These are phyloP conservation scores for Leucosticte australis DNA, from an alignment of 2,113 vertebrate genomes.

Conservation along the genomic window DNA sequence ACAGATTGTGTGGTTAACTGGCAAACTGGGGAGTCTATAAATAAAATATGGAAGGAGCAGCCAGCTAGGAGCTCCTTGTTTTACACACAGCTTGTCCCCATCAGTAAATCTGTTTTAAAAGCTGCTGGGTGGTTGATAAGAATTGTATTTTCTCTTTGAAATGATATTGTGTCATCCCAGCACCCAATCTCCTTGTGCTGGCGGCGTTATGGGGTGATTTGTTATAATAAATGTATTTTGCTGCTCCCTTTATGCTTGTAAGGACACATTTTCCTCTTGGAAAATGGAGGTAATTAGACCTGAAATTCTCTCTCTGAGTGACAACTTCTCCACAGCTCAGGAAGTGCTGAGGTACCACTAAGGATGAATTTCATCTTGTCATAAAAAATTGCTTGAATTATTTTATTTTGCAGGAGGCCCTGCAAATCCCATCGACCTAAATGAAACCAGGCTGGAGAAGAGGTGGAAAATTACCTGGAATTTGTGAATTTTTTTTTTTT, in stretches of 20 bases:
- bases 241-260: background rate
- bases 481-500: background rate
- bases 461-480: background rate
- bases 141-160: background rate
- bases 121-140: background rate
- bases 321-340: background rate
- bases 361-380: background rate
- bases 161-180: background rate
- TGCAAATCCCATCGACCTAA: background rate
- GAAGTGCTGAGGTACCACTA: background rate
- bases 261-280: background rate
- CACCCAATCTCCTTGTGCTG: background rate
- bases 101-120: background rate
- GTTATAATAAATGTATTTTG: background rate
- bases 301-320: background rate
- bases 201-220: background rate
- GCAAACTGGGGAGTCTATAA: constrained; percentile 26
- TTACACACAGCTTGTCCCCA: background rate
- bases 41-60: background rate
- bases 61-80: background rate
- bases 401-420: background rate
- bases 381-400: background rate
- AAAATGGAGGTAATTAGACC: constrained; percentile 12
- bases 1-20: constrained; percentile 8
- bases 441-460: background rate